Conservation (phyloP, 2,797 vertebrate genomes). For the Muscicapa striata region DNA sequence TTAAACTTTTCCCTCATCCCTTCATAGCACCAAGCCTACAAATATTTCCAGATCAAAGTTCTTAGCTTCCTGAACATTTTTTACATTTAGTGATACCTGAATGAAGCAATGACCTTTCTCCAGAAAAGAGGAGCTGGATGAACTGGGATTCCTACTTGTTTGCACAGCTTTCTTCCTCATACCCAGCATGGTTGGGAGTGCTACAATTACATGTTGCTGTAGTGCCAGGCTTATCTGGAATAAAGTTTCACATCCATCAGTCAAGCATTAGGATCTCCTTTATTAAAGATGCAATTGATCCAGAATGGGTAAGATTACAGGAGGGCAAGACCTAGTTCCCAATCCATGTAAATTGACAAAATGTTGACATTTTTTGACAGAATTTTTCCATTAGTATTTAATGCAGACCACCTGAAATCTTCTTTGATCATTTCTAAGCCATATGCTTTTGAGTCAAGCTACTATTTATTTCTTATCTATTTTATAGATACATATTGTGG, state of each 20-base stretch:
- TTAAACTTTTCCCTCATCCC: slow-evolving; percentile 28
- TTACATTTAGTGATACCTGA: slow-evolving; percentile 52
- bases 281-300: not conserved
- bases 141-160: not conserved
- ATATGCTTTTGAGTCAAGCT: not conserved
- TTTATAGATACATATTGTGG: not conserved
- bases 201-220: rapidly evolving
- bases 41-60: slow-evolving; percentile 52
- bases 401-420: not conserved
- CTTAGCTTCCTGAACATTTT: slow-evolving; percentile 39
- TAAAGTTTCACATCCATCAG: not conserved
- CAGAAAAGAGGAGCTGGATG: not conserved
- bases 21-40: not conserved
- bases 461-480: not conserved
- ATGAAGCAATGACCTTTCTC: slow-evolving; percentile 12
- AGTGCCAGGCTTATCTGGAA: not conserved
- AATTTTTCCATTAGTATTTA: not conserved
- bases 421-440: not conserved
- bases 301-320: not conserved
- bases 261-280: not conserved
- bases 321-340: not conserved
- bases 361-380: not conserved
- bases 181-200: not conserved
- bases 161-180: not conserved
- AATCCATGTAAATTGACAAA: not conserved